These are phyloP conservation scores for Heliconius hewitsoni DNA, from an alignment of 1,140 invertebrate genomes.

Conservation along the genomic window DNA sequence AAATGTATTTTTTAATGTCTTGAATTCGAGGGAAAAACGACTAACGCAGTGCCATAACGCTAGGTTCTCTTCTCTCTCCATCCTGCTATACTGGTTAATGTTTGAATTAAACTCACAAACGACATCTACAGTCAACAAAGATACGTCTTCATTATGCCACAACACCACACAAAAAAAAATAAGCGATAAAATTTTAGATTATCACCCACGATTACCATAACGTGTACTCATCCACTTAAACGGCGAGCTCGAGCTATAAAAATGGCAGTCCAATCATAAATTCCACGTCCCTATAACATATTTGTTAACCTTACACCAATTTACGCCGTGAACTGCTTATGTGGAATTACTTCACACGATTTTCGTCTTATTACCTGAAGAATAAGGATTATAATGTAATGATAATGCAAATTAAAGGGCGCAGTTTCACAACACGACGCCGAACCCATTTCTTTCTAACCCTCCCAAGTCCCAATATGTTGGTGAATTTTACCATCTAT, in stretches of 20 bases:
- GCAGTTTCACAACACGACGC: slow-evolving; percentile 55
- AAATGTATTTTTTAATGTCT: too few species aligned
- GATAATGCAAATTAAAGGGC: slow-evolving; percentile 57
- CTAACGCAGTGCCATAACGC: too few species aligned
- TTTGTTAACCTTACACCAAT: slow-evolving; percentile 61
- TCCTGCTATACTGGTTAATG: too few species aligned
- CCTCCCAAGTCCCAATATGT: slow-evolving; percentile 72
- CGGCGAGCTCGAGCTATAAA: slow-evolving; percentile 22
- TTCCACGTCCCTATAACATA: slow-evolving; percentile 54
- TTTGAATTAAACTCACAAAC: not conserved
- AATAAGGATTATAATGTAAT: slow-evolving; percentile 39
- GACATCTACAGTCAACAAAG: not conserved
- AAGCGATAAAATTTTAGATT: slow-evolving; percentile 8
- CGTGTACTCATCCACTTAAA: slow-evolving; percentile 6
- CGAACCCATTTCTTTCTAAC: slow-evolving; percentile 67
- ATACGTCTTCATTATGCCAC: not conserved
- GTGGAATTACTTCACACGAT: slow-evolving; percentile 24
- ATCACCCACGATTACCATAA: slow-evolving; percentile 12
- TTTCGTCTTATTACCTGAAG: slow-evolving; percentile 33
- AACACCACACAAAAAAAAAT: not conserved
- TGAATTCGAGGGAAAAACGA: too few species aligned
- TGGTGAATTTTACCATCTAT: slow-evolving; percentile 60
- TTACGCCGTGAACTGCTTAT: slow-evolving; percentile 37
- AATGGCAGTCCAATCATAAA: slow-evolving; percentile 47
- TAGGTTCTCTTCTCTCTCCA: too few species aligned